These are phyloP conservation scores for Mesitornis unicolor DNA, from an alignment of 2,113 vertebrate genomes.

Conservation along the genomic window DNA sequence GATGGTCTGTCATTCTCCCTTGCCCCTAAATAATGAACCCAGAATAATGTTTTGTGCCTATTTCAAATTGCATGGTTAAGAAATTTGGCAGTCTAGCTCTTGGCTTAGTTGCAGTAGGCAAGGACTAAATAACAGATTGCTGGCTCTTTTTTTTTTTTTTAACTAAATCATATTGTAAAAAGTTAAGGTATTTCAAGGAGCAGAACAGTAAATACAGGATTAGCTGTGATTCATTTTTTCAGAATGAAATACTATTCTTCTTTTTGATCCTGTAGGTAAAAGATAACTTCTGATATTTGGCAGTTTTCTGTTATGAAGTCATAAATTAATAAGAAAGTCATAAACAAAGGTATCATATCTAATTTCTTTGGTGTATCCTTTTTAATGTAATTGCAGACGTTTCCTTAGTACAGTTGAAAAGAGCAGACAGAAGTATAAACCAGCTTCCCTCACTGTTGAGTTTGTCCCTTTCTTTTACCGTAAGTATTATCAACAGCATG, in stretches of 20 bases:
- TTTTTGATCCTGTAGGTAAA: neutral
- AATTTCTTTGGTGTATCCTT: neutral
- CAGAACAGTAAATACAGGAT: neutral
- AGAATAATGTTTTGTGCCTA: neutral
- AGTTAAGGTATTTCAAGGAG: neutral
- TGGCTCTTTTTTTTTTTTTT: neutral
- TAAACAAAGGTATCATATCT: neutral
- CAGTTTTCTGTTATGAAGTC: neutral
- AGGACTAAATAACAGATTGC: neutral
- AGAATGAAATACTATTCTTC: neutral
- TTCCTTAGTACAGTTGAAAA: conserved; percentile 87
- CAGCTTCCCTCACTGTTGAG: conserved; percentile 93
- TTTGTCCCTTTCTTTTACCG: conserved; percentile 99
- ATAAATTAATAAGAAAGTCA: neutral
- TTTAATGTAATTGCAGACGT: conserved; percentile 72
- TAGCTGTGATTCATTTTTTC: neutral
- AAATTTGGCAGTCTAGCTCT: neutral
- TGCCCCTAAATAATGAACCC: neutral
- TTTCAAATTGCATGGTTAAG: neutral
- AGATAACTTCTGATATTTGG: neutral
- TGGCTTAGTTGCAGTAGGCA: neutral
- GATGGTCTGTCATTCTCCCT: neutral
- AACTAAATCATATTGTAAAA: neutral
- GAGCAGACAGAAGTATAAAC: conserved; percentile 96
- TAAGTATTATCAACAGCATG: conserved; percentile 73